Evolutionary conservation across 2,113 vertebrate species (phyloP).

Genomic region (Phocoena sinus): DNA sequence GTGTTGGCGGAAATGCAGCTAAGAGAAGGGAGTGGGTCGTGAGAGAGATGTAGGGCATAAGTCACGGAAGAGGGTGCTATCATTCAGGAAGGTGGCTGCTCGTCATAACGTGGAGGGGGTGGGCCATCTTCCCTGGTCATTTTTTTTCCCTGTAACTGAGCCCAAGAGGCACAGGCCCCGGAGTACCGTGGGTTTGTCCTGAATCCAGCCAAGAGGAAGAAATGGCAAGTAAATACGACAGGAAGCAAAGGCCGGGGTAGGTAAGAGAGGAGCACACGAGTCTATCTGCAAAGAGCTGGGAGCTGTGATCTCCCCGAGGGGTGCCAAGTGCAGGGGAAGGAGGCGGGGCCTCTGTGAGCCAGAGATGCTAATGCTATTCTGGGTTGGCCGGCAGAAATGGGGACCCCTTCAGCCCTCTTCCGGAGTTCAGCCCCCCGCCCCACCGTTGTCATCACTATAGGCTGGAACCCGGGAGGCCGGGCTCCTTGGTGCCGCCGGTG

Average conservation of each 20-base stretch:
- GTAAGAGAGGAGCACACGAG: rapidly evolving
- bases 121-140: background rate
- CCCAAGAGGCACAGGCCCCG: background rate
- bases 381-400: rapidly evolving
- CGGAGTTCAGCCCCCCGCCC: background rate
- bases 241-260: background rate
- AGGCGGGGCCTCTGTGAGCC: background rate
- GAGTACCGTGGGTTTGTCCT: background rate
- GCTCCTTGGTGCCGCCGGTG: too few species aligned
- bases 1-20: background rate
- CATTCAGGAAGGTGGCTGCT: background rate
- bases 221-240: background rate
- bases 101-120: rapidly evolving
- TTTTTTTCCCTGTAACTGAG: background rate
- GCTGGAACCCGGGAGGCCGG: background rate
- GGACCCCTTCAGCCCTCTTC: background rate
- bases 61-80: rapidly evolving
- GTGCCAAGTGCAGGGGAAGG: rapidly evolving
- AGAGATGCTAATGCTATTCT: background rate
- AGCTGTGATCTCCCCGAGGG: rapidly evolving
- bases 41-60: background rate
- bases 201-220: background rate
- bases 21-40: background rate
- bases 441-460: background rate
- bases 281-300: background rate